Evolutionary conservation across 2,113 vertebrate genomes (phyloP), one percentile per base, ranked within the genome.

Genomic region (Ceratotherium simum): DNA sequence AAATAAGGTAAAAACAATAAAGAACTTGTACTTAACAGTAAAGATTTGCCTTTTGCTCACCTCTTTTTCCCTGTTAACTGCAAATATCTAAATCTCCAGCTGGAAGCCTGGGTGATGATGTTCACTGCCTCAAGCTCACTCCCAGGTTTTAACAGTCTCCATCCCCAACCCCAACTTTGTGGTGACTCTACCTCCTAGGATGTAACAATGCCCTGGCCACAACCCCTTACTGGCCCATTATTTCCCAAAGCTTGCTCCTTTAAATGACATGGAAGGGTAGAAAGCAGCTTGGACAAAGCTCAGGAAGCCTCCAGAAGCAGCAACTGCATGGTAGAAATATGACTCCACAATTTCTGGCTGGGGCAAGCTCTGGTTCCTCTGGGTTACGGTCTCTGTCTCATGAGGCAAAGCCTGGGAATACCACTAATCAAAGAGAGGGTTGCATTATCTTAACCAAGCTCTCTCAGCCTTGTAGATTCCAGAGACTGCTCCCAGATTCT

Each of bases 381-480:
- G 25, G 14, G 20, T 81, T 81, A 46, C 42, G 6, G 21, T 79
- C 1, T 91, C 64, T 95, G 23, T 67, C 56, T 94, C 25, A 58
- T 39, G 17, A 96, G 73, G 36, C 76, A 94, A 92, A 82, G 20
- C n/a, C 78, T 64, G n/a, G 48, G 29, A 85, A 94, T 91, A 51
- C 7, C 64, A 79, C n/a, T 20, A 21, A 8, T 85, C 17, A 82
- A 93, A 83, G 29, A 51, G n/a, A 92, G 23, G 12, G 1, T 6
- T 58, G 10, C 31, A 20, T 56, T 85, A 51, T 51, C 14, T 27
- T 69, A n/a, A 89, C n/a, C 27, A 85, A 91, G 25, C 51, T 48
- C 36, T 72, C 10, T 75, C 39, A 86, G 67, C 13, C 25, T 65
- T 46, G 13, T n/a, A 58, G 42, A 48, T 42, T 70, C 69, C 75